Evolutionary conservation across 1,140 invertebrate species (phyloP), one percentile per base, ranked within the genome.

Genomic region (Phthorimaea operculella): DNA sequence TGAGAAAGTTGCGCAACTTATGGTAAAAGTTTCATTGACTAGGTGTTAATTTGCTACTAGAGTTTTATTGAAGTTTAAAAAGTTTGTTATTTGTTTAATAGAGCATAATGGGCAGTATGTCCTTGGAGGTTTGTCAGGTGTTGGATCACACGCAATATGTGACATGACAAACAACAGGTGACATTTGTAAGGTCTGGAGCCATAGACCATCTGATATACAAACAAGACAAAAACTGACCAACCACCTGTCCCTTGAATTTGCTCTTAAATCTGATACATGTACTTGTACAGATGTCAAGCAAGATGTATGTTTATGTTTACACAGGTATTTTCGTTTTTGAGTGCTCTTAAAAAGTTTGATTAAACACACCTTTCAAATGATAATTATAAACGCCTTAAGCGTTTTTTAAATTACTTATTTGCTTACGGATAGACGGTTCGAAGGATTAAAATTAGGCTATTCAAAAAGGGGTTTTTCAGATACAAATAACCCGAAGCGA

Each of bases 401-500:
- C 58, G 33, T 56, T 52, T 56, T n/a, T 48, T 52, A 55, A 17
- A 59, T 55, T 47, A 53, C 18, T 52, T 45, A 51, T 57, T 21
- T 28, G 50, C n/a, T 39, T 52, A 28, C 14, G 36, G 52, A 48
- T 16, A 16, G 44, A 17, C 44, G 8, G 11, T 47, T 39, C 36
- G 10, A 12, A 39, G 36, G n/a, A 17, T 47, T n/a, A 47, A 15
- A 47, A 47, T 39, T 10, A 16, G 44, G 44, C 16, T 47, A 58
- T 53, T 47, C 34, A 17, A 28, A 33, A 54, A 50, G 42, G 28
- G 33, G 44, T 57, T 58, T 66, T 69, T 62, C 52, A 63, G 33
- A 59, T 54, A 63, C 60, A 64, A 73, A 63, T 65, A 57, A 61
- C 74, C 72, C 55, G 55, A 57, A 75, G 76, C 72, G 79, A 82